These are phyloP conservation scores for Barypeithes pellucidus DNA, from an alignment of 2,888 invertebrate genomes.

Conservation along the genomic window DNA sequence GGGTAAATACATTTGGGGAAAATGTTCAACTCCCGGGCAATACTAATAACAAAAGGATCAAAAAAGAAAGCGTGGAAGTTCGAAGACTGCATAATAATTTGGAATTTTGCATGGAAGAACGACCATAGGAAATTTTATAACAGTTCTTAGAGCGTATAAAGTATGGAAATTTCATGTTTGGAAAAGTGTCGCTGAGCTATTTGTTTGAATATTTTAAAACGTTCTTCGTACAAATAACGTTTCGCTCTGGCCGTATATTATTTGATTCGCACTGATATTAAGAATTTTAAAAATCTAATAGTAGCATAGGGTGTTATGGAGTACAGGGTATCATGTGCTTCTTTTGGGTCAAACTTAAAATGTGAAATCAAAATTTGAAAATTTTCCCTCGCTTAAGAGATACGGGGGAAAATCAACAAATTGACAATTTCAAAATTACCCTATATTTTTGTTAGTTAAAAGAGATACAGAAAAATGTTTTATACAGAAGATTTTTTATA, in stretches of 20 bases:
- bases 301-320: neutral
- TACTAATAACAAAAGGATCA: constrained; percentile 24
- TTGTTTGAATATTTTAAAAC: constrained; percentile 6
- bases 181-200: constrained; percentile 4
- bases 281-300: neutral
- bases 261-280: neutral
- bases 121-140: constrained; percentile 16
- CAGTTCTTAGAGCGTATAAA: constrained; percentile 3
- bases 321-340: too few species aligned
- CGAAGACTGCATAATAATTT: constrained; percentile 40
- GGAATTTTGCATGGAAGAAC: constrained; percentile 23
- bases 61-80: constrained; percentile 24
- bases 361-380: too few species aligned
- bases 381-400: too few species aligned
- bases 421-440: too few species aligned
- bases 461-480: too few species aligned
- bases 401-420: too few species aligned
- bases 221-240: neutral
- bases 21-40: constrained; percentile 3
- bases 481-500: too few species aligned
- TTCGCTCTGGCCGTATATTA: neutral
- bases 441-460: too few species aligned
- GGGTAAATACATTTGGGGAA: constrained; percentile 11
- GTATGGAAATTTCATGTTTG: constrained; percentile 14
- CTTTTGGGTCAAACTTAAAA: too few species aligned